Evolutionary conservation across 2,113 vertebrate genomes (phyloP), one percentile per base, ranked within the genome.

Genomic region (Phoenicopterus ruber): DNA sequence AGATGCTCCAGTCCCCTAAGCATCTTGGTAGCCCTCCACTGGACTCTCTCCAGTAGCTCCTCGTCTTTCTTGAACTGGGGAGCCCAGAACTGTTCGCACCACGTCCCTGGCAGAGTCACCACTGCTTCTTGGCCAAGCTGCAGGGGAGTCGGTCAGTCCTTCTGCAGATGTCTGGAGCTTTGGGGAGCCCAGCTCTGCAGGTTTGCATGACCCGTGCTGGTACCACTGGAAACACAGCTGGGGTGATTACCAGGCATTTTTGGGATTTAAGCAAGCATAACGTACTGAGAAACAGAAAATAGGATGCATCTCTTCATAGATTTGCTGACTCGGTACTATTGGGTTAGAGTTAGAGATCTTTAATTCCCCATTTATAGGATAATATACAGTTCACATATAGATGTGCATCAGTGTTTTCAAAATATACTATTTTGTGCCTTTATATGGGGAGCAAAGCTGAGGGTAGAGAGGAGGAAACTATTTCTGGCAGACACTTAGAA

Each of bases 321-420:
- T 94, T 91, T 96, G 13, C 31, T 89, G 34, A n/a, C 40, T 57
- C 81, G 62, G 24, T 76, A n/a, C 38, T 86, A 11, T 9, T 50
- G 38, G 19, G 52, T 76, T 62, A 44, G 34, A 36, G 14, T 67
- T 19, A 66, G 34, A 92, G 11, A 40, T n/a, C 29, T 66, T 40
- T 73, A 70, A 57, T 62, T 78, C 36, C 8, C 9, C n/a, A 0
- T 70, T 77, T 84, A 47, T 52, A 36, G 46, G 50, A 8, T 52
- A 42, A 61, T 42, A 52, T 17, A 61, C 24, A 57, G 31, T 78
- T 93, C 46, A 84, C 13, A 34, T 81, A 47, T 15, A 61, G 19
- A 20, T 61, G 20, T 47, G 11, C 34, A 36, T 47, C n/a, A 12
- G 5, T 65, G 13, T 70, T 18, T 77, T 92, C 63, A 47, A 90